A percentile compares a stretch with the other conserved stretches of the same genome.
Evolutionary conservation across 2,888 invertebrate genomes (phyloP).

Genomic region (Morpho achilles): DNA sequence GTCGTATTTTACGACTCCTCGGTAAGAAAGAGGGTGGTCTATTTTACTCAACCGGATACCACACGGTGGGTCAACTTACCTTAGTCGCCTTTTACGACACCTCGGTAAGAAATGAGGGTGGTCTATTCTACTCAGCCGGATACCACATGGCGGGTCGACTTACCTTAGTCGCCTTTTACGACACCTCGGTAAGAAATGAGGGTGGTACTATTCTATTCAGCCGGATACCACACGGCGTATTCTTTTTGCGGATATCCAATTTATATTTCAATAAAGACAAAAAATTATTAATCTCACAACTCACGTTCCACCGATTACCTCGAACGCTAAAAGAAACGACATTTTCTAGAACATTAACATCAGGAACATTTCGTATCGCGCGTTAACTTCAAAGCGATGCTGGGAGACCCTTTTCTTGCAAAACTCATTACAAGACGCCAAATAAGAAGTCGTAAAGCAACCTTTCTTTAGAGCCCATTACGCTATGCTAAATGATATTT

Average conservation of each 20-base stretch:
- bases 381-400: constrained; percentile 52
- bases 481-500: constrained; percentile 74
- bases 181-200: no score
- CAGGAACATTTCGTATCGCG: constrained; percentile 36
- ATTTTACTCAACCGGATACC: no score
- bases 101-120: no score
- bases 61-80: no score
- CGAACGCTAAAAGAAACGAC: constrained; percentile 22
- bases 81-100: no score
- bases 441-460: constrained; percentile 73
- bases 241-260: neutral
- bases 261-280: neutral
- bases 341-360: constrained; percentile 32
- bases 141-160: no score
- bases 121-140: no score
- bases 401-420: constrained; percentile 52
- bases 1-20: neutral
- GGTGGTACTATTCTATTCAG: no score
- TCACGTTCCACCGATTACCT: constrained; percentile 11
- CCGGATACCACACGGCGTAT: no score
- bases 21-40: no score
- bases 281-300: constrained; percentile 3
- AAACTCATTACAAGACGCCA: constrained; percentile 72
- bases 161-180: no score
- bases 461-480: constrained; percentile 65